phyloP scores from a whole-genome alignment of 1,140 invertebrate species.

The Cherax destructor region DNA sequence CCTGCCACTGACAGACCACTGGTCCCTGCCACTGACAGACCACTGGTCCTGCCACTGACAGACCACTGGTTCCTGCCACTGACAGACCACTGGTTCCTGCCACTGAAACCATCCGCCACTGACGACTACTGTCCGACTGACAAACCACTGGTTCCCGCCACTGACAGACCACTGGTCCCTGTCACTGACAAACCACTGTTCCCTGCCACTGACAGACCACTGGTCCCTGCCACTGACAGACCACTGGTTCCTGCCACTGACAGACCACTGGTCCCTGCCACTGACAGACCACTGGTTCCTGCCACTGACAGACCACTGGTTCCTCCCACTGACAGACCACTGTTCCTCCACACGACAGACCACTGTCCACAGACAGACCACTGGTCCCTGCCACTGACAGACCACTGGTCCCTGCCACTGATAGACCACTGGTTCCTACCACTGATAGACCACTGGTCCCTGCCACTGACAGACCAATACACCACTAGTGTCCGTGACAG shows the following conservation, averaged over 20 bases:
- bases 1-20: background rate
- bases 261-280: background rate
- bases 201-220: background rate
- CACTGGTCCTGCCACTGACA: background rate
- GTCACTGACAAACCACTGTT: background rate
- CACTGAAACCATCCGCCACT: background rate
- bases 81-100: background rate
- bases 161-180: background rate
- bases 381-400: background rate
- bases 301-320: slow-evolving; percentile 10
- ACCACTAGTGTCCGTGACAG: background rate
- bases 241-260: background rate
- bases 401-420: background rate
- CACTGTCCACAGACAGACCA: background rate
- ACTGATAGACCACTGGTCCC: background rate
- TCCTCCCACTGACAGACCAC: background rate
- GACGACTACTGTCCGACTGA: background rate
- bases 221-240: background rate
- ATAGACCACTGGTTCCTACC: background rate
- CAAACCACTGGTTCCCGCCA: background rate
- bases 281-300: background rate
- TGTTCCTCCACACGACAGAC: background rate
- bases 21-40: background rate
- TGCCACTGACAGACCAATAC: background rate
- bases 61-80: background rate